Percentiles rank a stretch among this genome's conserved stretches.
Conservation (phyloP, 2,797 vertebrate species). For the Phrynocephalus forsythii region DNA sequence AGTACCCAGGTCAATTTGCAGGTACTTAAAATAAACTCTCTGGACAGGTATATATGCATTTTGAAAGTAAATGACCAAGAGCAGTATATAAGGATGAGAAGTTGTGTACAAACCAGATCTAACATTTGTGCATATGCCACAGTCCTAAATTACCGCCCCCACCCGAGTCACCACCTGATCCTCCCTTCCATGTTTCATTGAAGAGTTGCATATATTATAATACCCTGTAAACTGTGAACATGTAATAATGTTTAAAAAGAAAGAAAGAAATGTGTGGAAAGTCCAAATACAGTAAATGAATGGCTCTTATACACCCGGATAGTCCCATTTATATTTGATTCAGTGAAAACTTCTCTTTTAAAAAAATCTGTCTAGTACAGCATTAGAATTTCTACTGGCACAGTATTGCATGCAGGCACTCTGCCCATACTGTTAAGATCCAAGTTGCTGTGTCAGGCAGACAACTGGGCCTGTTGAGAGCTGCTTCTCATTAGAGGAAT, state of each 20-base stretch:
- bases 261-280: constrained; percentile 9
- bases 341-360: constrained; percentile 19
- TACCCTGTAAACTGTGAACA: background rate
- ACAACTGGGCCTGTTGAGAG: background rate
- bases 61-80: background rate
- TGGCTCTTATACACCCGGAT: fast-evolving
- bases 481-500: background rate
- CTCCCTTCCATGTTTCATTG: constrained; percentile 10
- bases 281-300: constrained; percentile 23
- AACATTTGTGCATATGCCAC: background rate
- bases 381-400: constrained; percentile 4
- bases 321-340: constrained; percentile 27
- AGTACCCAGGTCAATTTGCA: background rate
- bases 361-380: background rate
- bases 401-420: background rate
- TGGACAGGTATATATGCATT: background rate
- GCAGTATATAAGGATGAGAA: too few species aligned
- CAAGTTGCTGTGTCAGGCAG: background rate
- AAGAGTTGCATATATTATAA: constrained; percentile 1
- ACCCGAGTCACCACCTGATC: background rate
- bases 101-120: background rate
- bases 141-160: background rate
- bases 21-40: background rate
- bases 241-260: background rate
- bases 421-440: constrained; percentile 15